phyloP scores from a whole-genome alignment of 2,888 invertebrate species.

The Spisula subtruncata region DNA sequence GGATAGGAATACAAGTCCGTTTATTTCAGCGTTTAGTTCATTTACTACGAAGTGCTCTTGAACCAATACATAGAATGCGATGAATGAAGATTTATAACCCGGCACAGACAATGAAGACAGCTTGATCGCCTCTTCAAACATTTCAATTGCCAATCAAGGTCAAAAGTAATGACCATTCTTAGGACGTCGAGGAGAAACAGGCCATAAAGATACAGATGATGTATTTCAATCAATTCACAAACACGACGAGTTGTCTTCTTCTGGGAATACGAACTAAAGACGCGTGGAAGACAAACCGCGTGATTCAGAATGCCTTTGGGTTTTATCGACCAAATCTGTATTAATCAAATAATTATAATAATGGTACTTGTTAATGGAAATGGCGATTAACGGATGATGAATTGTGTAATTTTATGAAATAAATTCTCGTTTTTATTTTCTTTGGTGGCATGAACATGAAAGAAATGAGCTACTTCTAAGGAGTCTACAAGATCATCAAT shows the following conservation, averaged over 20 bases:
- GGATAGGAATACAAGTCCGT: too few species aligned
- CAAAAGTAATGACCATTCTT: background rate
- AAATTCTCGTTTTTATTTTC: background rate
- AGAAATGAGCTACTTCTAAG: background rate
- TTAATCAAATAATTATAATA: background rate
- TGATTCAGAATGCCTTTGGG: background rate
- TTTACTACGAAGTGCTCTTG: too few species aligned
- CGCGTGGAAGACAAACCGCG: background rate
- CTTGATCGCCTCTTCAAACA: too few species aligned
- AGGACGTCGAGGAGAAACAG: background rate
- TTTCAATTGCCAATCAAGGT: too few species aligned
- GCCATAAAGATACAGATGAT: background rate
- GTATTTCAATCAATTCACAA: background rate
- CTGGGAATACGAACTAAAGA: background rate
- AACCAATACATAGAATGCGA: too few species aligned
- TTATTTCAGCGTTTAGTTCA: too few species aligned
- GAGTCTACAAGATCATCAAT: background rate
- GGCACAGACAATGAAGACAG: too few species aligned
- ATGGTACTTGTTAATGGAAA: slow-evolving; percentile 8
- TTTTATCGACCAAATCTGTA: background rate
- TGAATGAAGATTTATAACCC: too few species aligned
- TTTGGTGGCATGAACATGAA: background rate
- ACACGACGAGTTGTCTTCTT: background rate
- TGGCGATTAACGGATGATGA: background rate
- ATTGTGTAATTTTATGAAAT: background rate